Conservation (phyloP, 2,113 vertebrate species). For the Colinus virginianus region DNA sequence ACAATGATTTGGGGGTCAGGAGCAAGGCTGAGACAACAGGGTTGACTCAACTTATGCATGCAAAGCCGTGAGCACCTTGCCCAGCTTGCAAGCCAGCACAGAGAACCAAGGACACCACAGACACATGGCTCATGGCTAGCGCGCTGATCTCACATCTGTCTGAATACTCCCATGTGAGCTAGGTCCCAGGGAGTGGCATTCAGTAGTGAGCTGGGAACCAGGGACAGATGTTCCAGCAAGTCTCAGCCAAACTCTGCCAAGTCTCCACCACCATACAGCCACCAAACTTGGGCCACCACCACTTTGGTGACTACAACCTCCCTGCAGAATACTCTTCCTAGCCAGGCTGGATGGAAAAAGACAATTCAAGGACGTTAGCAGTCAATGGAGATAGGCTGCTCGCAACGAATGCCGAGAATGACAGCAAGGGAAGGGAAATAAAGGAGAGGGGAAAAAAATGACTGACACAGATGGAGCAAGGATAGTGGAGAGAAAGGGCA, state of each 20-base stretch:
- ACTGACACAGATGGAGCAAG: constrained; percentile 18
- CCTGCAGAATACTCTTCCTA: background rate
- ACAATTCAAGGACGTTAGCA: background rate
- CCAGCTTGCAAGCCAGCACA: background rate
- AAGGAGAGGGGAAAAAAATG: background rate
- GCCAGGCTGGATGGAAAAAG: background rate
- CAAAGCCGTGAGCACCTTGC: background rate
- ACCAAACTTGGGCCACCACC: background rate
- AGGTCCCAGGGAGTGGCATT: background rate
- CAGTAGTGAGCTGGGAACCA: background rate
- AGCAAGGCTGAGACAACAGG: background rate
- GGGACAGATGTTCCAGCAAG: background rate
- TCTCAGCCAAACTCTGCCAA: background rate
- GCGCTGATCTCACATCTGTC: background rate
- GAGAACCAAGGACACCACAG: background rate
- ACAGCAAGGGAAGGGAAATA: background rate
- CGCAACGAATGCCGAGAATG: background rate
- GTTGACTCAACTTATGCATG: background rate
- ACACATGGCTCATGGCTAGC: background rate
- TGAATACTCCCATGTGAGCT: background rate
- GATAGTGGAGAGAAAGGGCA: constrained; percentile 24
- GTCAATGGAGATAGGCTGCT: background rate
- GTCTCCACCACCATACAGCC: background rate
- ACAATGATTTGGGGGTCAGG: background rate
- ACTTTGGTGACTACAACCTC: background rate